Base-by-base conservation (phyloP, 2,113 vertebrate species). In the Seriola dumerili region DNA sequence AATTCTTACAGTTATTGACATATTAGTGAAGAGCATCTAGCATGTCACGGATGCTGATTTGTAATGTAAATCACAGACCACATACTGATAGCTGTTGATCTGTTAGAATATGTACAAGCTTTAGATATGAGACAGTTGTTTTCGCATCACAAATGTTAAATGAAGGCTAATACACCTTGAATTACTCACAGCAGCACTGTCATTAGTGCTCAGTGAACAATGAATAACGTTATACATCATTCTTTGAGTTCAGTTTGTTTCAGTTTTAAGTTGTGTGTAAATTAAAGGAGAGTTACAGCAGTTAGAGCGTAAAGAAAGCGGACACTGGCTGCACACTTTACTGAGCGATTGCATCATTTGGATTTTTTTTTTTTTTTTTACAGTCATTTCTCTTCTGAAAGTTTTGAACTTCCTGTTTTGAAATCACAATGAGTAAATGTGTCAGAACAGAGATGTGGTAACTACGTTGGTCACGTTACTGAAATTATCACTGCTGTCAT, bases 401-500 rank as follows among this genome's bases (percentile, higher is more conserved):
- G 44, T 14, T 66, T 63, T 44, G 29, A 0, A 66, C 64, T 85
- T 87, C 79, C 59, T 84, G 62, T 84, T 76, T 83, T 55, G 46
- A 78, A 72, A 72, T 59, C n/a, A 3, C 11, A 11, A 0, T 29
- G 29, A 57, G 8, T 38, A 0, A 17, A 0, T 4, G 8, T 64
- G 59, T 58, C 65, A 11, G 13, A 71, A 48, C 8, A 1, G n/a
- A 61, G 16, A 63, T 72, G 63, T 64, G 64, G 13, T 34, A 36
- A 77, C 38, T 14, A 0, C 4, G 13, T 5, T 48, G 14, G 46
- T 48, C 5, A 48, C 46, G 1, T 48, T 16, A 17, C 8, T 42
- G 8, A 42, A 42, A 42, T 42, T 8, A 42, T 36, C 34, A 36
- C 34, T 36, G 34, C 34, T 36, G 34, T 36, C 29, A 29, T 29